Percentiles rank a stretch among this genome's conserved stretches.
Evolutionary conservation across 2,797 vertebrate genomes (phyloP).

Genomic region (Mormyrus hasselquistii): DNA sequence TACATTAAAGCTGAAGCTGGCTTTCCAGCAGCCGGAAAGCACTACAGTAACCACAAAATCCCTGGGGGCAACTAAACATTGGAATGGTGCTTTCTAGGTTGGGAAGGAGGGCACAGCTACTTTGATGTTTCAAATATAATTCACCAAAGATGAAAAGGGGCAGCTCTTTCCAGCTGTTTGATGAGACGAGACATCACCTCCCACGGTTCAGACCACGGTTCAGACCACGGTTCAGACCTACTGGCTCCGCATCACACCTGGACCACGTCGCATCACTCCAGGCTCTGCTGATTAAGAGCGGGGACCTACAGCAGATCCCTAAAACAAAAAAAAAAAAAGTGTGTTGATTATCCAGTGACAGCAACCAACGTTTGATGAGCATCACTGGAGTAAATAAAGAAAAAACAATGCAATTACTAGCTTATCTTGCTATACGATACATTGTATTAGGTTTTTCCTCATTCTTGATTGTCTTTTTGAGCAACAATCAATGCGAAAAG

Average conservation of each 20-base stretch:
- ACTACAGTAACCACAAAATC: background rate
- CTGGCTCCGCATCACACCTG: constrained; percentile 28
- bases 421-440: background rate
- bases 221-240: constrained; percentile 35
- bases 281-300: background rate
- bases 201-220: constrained; percentile 33
- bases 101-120: constrained; percentile 9
- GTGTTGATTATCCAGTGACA: background rate
- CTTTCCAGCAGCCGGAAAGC: background rate
- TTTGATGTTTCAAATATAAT: constrained; percentile 51
- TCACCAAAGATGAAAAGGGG: constrained; percentile 35
- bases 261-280: background rate
- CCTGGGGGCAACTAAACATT: constrained; percentile 31
- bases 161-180: constrained; percentile 30
- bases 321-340: background rate
- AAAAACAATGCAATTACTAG: background rate
- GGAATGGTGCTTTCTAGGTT: constrained; percentile 29
- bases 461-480: background rate
- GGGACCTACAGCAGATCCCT: background rate
- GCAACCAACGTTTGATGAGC: background rate
- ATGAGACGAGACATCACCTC: constrained; percentile 33
- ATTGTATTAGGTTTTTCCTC: background rate
- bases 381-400: background rate
- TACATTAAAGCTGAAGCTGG: too few species aligned
- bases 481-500: background rate